Evolutionary conservation across 1,140 invertebrate species (phyloP).

Genomic region (Tetramorium parvispinum): DNA sequence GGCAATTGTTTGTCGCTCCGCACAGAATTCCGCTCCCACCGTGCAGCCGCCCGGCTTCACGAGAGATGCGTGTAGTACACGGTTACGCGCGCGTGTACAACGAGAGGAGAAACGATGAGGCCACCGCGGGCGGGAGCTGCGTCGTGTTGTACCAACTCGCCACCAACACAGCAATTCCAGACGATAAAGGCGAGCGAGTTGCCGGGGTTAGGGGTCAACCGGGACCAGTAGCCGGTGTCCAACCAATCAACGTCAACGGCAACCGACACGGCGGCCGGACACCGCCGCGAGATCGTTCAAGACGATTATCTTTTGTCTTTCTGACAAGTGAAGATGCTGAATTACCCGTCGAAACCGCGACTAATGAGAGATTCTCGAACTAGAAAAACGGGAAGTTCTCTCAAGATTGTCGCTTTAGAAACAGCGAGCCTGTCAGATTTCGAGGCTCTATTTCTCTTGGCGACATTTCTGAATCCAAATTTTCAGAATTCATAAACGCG

Average conservation of each 20-base stretch:
- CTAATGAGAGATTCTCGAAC: not conserved
- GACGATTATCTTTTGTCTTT: constrained; percentile 71
- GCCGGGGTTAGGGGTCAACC: constrained; percentile 79
- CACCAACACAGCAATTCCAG: constrained; percentile 76
- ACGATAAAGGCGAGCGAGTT: constrained; percentile 80
- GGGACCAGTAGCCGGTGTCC: constrained; percentile 79
- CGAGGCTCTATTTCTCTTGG: not conserved
- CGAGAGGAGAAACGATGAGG: constrained; percentile 22
- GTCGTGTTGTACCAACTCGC: constrained; percentile 70
- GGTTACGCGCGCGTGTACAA: constrained; percentile 56
- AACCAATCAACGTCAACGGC: constrained; percentile 71
- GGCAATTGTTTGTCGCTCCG: constrained; percentile 86
- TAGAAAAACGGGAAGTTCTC: not conserved
- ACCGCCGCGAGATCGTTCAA: constrained; percentile 66
- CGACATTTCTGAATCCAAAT: not conserved
- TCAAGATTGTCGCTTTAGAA: not conserved
- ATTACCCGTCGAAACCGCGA: constrained; percentile 61
- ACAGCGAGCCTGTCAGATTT: not conserved
- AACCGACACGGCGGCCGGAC: constrained; percentile 57
- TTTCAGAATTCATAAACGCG: not conserved
- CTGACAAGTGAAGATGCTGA: constrained; percentile 52
- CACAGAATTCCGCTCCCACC: constrained; percentile 85
- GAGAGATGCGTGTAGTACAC: constrained; percentile 54
- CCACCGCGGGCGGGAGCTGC: constrained; percentile 40
- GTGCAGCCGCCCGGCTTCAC: constrained; percentile 58